phyloP scores from a whole-genome alignment of 2,113 vertebrate species.

The Orcinus orca region DNA sequence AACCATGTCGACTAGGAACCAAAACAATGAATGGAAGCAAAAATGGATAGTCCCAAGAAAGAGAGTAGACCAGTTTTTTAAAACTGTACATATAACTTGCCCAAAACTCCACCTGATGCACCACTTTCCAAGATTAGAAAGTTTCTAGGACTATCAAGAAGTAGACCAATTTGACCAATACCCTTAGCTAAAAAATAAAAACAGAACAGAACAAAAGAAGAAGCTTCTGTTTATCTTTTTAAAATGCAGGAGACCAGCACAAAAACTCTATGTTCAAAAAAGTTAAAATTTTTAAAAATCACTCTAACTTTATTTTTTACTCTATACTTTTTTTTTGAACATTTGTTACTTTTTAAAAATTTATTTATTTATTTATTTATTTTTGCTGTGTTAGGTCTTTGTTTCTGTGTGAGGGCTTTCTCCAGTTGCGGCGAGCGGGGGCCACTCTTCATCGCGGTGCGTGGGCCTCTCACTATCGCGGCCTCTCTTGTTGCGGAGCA shows the following conservation, averaged over 20 bases:
- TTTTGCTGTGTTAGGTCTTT: no score
- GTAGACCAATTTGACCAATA: not conserved
- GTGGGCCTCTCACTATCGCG: accelerated
- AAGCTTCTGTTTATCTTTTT: not conserved
- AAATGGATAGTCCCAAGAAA: not conserved
- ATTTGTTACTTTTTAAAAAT: no score
- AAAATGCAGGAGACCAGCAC: not conserved
- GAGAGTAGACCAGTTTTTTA: not conserved
- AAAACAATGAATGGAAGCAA: not conserved
- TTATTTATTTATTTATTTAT: no score
- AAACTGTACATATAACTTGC: not conserved
- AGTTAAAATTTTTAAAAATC: not conserved
- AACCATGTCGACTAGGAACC: not conserved
- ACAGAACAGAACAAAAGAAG: not conserved
- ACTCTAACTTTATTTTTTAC: not conserved
- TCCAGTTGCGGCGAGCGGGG: no score
- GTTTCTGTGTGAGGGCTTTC: no score
- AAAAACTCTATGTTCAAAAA: not conserved
- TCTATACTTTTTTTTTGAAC: not conserved
- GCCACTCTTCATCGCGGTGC: no score
- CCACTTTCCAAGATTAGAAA: not conserved
- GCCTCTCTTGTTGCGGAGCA: no score
- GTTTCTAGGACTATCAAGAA: not conserved
- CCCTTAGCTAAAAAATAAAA: not conserved
- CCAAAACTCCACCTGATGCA: not conserved